Conservation (phyloP, 2,888 invertebrate species). For the Drosophila fungiperda region DNA sequence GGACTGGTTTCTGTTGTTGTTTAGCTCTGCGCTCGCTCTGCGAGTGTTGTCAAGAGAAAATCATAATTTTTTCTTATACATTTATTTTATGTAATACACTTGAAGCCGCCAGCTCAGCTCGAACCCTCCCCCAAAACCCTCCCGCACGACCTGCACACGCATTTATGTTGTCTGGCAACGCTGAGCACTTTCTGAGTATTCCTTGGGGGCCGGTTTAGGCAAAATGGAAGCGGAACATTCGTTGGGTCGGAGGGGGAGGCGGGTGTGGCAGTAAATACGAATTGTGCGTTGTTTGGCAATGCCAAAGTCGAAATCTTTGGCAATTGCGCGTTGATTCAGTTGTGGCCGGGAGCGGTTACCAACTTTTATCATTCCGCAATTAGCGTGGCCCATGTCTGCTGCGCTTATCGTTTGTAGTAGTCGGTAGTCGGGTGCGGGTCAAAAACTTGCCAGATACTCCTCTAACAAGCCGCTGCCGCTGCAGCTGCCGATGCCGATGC, state of each 20-base stretch:
- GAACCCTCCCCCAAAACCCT: neutral
- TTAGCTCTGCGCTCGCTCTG: slow-evolving; percentile 5
- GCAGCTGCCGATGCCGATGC: slow-evolving; percentile 51
- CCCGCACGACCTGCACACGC: slow-evolving; percentile 1
- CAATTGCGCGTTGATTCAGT: slow-evolving; percentile 50
- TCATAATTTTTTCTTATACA: slow-evolving; percentile 69
- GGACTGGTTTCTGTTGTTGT: slow-evolving; percentile 25
- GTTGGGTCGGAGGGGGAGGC: neutral
- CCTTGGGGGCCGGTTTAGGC: slow-evolving; percentile 77
- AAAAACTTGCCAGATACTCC: slow-evolving; percentile 55
- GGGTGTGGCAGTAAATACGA: slow-evolving; percentile 39
- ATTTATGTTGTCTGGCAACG: slow-evolving; percentile 63
- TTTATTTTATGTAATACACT: slow-evolving; percentile 74
- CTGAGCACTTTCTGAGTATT: slow-evolving; percentile 50
- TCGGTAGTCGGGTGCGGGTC: slow-evolving; percentile 57
- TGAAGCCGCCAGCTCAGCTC: slow-evolving; percentile 49
- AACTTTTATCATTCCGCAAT: slow-evolving; percentile 78
- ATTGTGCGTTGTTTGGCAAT: slow-evolving; percentile 25
- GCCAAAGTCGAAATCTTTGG: slow-evolving; percentile 55
- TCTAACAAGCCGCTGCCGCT: slow-evolving; percentile 60
- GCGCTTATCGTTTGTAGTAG: slow-evolving; percentile 65
- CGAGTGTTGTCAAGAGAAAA: slow-evolving; percentile 59
- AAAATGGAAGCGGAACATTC: slow-evolving; percentile 53
- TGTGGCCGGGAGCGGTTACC: slow-evolving; percentile 49
- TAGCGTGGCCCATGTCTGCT: slow-evolving; percentile 73